phyloP scores from a whole-genome alignment of 1,140 invertebrate genomes.

The Agrypnia vestita region DNA sequence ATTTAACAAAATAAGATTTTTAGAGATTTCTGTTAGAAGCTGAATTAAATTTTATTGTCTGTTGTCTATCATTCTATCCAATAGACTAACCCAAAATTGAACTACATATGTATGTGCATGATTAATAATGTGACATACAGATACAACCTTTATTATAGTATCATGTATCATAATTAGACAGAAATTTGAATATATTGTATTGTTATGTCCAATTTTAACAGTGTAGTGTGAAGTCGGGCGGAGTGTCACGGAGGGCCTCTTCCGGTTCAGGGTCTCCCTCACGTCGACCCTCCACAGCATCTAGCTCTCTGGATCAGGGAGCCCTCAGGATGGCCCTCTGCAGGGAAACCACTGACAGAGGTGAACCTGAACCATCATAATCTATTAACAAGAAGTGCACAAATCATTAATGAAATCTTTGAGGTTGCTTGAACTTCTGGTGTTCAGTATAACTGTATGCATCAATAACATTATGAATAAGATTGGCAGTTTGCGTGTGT shows the following conservation, averaged over 20 bases:
- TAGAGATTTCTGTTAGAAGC: too few species aligned
- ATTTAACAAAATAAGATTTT: too few species aligned
- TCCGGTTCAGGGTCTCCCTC: constrained; percentile 30
- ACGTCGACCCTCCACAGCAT: constrained; percentile 43
- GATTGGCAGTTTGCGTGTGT: too few species aligned
- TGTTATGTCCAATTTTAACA: constrained; percentile 14
- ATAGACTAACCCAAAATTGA: background rate
- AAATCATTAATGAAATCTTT: too few species aligned
- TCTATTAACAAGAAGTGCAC: too few species aligned
- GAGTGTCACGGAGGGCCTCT: constrained; percentile 40
- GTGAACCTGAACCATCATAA: constrained; percentile 1
- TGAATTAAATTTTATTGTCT: background rate
- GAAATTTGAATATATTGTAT: background rate
- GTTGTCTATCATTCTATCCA: background rate
- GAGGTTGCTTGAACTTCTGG: too few species aligned
- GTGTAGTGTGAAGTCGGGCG: constrained; percentile 54
- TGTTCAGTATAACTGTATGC: too few species aligned
- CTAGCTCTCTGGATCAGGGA: constrained; percentile 57
- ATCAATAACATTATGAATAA: too few species aligned
- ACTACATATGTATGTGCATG: background rate
- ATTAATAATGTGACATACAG: too few species aligned
- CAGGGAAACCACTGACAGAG: constrained; percentile 52
- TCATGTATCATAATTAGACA: background rate
- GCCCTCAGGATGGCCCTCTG: constrained; percentile 55
- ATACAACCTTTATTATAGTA: background rate